Base-by-base conservation (phyloP, 2,888 invertebrate genomes). In the Hypselothyrea guttata region DNA sequence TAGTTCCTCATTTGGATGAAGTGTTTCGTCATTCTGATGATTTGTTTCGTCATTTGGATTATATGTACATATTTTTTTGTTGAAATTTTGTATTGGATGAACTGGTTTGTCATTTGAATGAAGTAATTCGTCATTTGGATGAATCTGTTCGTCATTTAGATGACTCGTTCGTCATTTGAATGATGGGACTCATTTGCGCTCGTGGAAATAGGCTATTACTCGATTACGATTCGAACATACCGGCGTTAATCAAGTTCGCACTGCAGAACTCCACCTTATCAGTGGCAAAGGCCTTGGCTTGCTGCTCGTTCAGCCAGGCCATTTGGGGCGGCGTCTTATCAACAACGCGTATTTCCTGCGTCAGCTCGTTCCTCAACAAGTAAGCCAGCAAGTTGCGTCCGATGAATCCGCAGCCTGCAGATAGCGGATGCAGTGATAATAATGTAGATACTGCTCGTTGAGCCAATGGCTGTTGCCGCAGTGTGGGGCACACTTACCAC, bases 301-400 rank as follows among this genome's bases (percentile, higher is more conserved):
- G 97, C 60, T 91, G 90, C 1, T 92, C 90, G 89, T 96, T 97
- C 30, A 98, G 91, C 94, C 97, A 98, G 1, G 97, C 97, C 84
- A 96, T 94, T 90, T 96, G 96, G 1, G 97, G 97, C 45, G 97
- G 97, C 27, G 97, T 97, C 84, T 98, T 98, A 91, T 98, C 98
- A 56, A 96, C 96, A 42, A 97, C 93, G 72, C 95, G 93, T 67
- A 97, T 91, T 79, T 92, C 92, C 84, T 93, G 93, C 64, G 94
- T 94, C 81, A 96, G 90, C 83, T 95, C 93, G 90, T 96, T 94
- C 65, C 92, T 92, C 72, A 97, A 91, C 87, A 97, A 91, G 91
- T 95, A 95, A 63, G 94, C 92, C 61, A 97, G 94, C 76, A 97
- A 91, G 91, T 97, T 95, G 86, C 97, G 93, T 71, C 97, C 97